These are phyloP conservation scores for Dermolepida albohirtum DNA, from an alignment of 2,888 invertebrate species.

Conservation along the genomic window DNA sequence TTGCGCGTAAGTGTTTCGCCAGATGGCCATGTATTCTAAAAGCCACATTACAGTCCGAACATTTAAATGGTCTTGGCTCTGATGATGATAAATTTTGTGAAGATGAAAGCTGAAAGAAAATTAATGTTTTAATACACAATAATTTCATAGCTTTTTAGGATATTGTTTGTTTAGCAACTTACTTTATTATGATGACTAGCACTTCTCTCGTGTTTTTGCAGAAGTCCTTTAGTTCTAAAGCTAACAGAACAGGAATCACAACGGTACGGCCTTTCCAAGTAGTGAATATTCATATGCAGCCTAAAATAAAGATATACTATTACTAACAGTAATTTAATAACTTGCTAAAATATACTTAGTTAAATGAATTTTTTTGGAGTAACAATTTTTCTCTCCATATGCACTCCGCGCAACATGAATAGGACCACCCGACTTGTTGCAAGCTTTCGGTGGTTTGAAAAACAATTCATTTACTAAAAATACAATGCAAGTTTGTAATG, in stretches of 20 bases:
- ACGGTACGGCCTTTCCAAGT: slow-evolving; percentile 90
- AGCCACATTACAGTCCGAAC: slow-evolving; percentile 94
- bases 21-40: slow-evolving; percentile 97
- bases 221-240: slow-evolving; percentile 89
- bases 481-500: too few relatives aligned
- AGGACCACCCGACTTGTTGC: too few relatives aligned
- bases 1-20: slow-evolving; percentile 95
- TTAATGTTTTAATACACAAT: slow-evolving; percentile 5
- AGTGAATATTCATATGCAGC: slow-evolving; percentile 95
- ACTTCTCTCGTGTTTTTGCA: slow-evolving; percentile 93
- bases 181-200: slow-evolving; percentile 94
- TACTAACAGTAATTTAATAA: slow-evolving; percentile 8
- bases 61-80: slow-evolving; percentile 96
- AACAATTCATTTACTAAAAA: too few relatives aligned
- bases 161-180: slow-evolving; percentile 35
- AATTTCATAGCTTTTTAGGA: too few relatives aligned
- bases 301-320: slow-evolving; percentile 52
- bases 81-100: slow-evolving; percentile 80
- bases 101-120: slow-evolving; percentile 60
- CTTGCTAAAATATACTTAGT: too few relatives aligned
- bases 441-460: too few relatives aligned
- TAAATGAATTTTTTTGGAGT: too few relatives aligned
- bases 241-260: slow-evolving; percentile 93
- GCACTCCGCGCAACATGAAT: too few relatives aligned
- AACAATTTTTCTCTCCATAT: too few relatives aligned